phyloP scores from a whole-genome alignment of 2,888 invertebrate species.

The Odontomyia ornata region DNA sequence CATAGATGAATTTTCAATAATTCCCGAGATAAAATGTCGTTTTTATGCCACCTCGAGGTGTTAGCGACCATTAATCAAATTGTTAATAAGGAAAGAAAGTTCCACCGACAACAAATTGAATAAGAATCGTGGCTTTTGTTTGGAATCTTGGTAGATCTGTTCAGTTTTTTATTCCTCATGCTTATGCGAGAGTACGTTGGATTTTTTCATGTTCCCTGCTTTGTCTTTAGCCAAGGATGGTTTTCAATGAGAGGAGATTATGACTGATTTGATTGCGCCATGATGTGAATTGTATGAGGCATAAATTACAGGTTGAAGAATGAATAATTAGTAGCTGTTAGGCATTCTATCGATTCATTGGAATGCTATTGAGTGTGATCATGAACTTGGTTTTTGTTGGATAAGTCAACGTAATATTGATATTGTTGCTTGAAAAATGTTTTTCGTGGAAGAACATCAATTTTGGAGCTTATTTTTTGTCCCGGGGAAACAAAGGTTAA shows the following conservation, averaged over 20 bases:
- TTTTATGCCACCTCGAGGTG: slow-evolving; percentile 39
- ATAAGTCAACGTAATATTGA: too few species aligned
- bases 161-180: too few species aligned
- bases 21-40: slow-evolving; percentile 35
- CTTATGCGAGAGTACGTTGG: too few species aligned
- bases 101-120: slow-evolving; percentile 20
- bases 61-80: slow-evolving; percentile 41
- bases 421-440: too few species aligned
- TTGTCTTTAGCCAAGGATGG: slow-evolving; percentile 3
- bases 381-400: too few species aligned
- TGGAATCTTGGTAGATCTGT: not conserved
- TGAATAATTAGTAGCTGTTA: slow-evolving; percentile 18
- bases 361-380: not conserved
- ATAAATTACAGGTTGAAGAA: slow-evolving; percentile 6
- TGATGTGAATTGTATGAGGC: not conserved
- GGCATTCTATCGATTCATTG: not conserved
- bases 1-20: slow-evolving; percentile 25
- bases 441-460: too few species aligned
- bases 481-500: too few species aligned
- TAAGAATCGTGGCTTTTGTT: slow-evolving; percentile 23
- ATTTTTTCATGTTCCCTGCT: not conserved
- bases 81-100: slow-evolving; percentile 34
- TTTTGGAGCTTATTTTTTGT: too few species aligned
- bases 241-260: slow-evolving; percentile 5
- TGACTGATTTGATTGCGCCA: slow-evolving; percentile 17